Conservation (phyloP, 2,888 invertebrate species). For the Thelaira solivaga region DNA sequence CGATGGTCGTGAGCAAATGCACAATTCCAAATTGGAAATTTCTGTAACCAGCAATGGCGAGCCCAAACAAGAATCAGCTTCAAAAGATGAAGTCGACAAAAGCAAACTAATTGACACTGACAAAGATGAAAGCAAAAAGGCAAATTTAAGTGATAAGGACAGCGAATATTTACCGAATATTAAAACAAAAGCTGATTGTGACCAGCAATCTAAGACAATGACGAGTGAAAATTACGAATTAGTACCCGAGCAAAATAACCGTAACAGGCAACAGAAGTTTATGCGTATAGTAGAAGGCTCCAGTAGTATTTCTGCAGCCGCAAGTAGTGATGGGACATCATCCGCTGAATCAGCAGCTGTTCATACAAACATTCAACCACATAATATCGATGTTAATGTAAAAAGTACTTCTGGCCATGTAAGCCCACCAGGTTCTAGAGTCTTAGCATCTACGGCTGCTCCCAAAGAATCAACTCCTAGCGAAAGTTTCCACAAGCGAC, state of each 20-base stretch:
- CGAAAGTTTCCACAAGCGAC: constrained; percentile 80
- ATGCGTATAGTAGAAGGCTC: constrained; percentile 78
- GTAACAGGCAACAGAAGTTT: constrained; percentile 76
- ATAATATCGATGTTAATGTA: constrained; percentile 71
- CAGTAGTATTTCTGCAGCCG: constrained; percentile 16
- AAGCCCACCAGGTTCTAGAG: constrained; percentile 77
- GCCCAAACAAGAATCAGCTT: constrained; percentile 2
- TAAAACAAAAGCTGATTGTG: constrained; percentile 66
- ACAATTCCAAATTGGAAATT: constrained; percentile 54
- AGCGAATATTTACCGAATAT: constrained; percentile 37
- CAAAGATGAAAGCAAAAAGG: neutral
- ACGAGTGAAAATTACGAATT: constrained; percentile 51
- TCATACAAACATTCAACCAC: constrained; percentile 58
- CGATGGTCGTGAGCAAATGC: constrained; percentile 8
- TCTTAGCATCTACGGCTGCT: constrained; percentile 80
- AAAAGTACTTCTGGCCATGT: constrained; percentile 76
- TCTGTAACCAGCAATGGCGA: constrained; percentile 46
- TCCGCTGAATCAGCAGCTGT: constrained; percentile 1
- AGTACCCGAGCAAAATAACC: constrained; percentile 71
- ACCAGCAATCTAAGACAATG: constrained; percentile 20
- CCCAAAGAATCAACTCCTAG: constrained; percentile 78
- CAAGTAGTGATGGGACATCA: constrained; percentile 63
- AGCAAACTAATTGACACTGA: neutral
- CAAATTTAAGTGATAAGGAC: neutral
- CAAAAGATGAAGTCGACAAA: neutral